A percentile compares a stretch with the other conserved stretches of the same genome.
phyloP scores from a whole-genome alignment of 2,113 vertebrate species.

The Pachyramphus minor region DNA sequence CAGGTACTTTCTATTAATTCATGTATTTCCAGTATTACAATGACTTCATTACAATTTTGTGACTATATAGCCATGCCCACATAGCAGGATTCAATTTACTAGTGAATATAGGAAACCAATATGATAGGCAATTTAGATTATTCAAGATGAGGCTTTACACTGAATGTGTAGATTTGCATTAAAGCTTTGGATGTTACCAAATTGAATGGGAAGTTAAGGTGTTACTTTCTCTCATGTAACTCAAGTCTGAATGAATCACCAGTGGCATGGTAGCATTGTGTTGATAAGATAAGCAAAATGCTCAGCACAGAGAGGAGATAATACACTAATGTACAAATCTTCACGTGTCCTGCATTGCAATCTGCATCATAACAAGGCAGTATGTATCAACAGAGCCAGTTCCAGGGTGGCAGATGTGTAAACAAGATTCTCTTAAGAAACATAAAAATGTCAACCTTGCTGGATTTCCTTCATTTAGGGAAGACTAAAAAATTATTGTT shows the following conservation, averaged over 20 bases:
- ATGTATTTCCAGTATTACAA: neutral
- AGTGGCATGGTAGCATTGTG: neutral
- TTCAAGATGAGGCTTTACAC: neutral
- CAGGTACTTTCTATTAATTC: neutral
- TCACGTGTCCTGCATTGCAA: neutral
- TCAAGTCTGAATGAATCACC: neutral
- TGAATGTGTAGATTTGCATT: neutral
- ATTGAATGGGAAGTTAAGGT: neutral
- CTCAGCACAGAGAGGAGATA: neutral
- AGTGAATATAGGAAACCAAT: neutral
- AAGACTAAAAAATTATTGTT: neutral
- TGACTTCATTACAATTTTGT: neutral
- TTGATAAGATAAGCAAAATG: neutral
- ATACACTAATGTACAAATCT: neutral
- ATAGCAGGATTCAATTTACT: neutral
- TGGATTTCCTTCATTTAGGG: neutral
- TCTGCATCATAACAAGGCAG: neutral
- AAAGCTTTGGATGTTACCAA: neutral
- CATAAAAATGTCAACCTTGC: neutral
- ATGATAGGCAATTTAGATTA: neutral
- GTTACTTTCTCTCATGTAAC: neutral
- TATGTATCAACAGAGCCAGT: neutral
- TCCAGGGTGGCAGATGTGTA: neutral
- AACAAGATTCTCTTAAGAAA: neutral
- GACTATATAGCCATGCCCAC: neutral